Evolutionary conservation across 2,113 vertebrate species (phyloP), one percentile per base, ranked within the genome.

Genomic region (Salvelinus alpinus): DNA sequence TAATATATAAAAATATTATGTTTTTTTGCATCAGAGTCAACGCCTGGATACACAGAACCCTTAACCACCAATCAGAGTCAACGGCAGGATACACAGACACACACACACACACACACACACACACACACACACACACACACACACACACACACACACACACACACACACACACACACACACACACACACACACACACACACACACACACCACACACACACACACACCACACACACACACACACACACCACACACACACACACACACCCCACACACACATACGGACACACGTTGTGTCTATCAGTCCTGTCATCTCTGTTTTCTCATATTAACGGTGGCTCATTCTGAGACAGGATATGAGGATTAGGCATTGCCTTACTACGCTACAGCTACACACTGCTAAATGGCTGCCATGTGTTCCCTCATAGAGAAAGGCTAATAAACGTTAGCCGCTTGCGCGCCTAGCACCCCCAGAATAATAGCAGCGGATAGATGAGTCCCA

Each of bases 341-440:
- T 88, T 91, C 88, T 87, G 88, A 87, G 87, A 90, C 90, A 89
- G 91, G 91, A 92, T 91, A 91, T 92, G 86, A 82, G 90, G 88
- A 91, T 92, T 92, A 91, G 84, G 82, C 86, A 79, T 77, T 85
- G 89, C 81, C 88, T 91, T 90, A 89, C 90, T 90, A 87, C 72
- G 79, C 83, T 88, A 84, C 89, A 88, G 87, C 90, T 91, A 91
- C 88, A 91, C 87, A 88, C 87, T 78, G 84, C 90, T 87, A 89
- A 92, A 92, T 91, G 82, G 88, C 88, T 93, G 89, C 90, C 92
- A 92, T 93, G 89, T 92, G 90, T 91, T 91, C 86, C 81, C 75
- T 86, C 83, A 84, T 87, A 83, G 82, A 89, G 71, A 79, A 87
- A 57, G 86, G 88, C 88, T 91, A 92, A 93, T 86, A 87, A 86